These are phyloP conservation scores for Momotus momota DNA, from an alignment of 2,797 vertebrate species.

Conservation along the genomic window DNA sequence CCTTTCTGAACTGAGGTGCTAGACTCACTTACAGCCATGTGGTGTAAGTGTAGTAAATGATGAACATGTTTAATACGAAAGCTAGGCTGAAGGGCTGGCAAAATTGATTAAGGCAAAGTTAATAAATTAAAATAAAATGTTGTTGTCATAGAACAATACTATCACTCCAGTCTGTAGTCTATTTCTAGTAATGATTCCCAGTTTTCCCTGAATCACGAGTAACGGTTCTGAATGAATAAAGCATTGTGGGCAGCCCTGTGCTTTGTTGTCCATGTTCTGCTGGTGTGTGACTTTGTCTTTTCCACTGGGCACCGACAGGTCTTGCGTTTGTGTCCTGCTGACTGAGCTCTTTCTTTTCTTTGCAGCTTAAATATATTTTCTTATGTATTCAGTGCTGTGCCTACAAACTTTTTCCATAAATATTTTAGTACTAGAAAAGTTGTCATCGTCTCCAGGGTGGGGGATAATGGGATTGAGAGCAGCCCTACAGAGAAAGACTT, in stretches of 20 bases:
- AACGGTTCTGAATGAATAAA: not conserved
- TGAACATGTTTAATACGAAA: not conserved
- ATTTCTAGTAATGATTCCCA: not conserved
- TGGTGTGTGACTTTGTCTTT: not conserved
- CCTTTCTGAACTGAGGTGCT: not conserved
- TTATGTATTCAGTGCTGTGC: accelerated
- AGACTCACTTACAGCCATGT: not conserved
- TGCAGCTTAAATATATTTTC: not conserved
- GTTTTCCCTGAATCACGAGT: not conserved
- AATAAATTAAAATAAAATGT: not conserved
- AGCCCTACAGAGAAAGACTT: not conserved
- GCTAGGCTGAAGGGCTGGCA: not conserved
- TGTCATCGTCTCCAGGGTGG: not conserved
- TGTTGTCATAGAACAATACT: not conserved
- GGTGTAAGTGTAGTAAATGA: not conserved
- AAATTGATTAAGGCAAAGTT: not conserved
- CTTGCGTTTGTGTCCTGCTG: not conserved
- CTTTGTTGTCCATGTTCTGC: not conserved
- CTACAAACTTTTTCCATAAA: not conserved
- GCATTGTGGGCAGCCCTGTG: not conserved
- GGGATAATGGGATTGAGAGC: not conserved
- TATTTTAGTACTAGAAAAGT: not conserved
- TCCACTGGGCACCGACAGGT: not conserved
- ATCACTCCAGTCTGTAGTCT: not conserved
- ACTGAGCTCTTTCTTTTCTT: not conserved